These are phyloP conservation scores for Heteromurus nitidus DNA, from an alignment of 2,888 invertebrate genomes.

Conservation along the genomic window DNA sequence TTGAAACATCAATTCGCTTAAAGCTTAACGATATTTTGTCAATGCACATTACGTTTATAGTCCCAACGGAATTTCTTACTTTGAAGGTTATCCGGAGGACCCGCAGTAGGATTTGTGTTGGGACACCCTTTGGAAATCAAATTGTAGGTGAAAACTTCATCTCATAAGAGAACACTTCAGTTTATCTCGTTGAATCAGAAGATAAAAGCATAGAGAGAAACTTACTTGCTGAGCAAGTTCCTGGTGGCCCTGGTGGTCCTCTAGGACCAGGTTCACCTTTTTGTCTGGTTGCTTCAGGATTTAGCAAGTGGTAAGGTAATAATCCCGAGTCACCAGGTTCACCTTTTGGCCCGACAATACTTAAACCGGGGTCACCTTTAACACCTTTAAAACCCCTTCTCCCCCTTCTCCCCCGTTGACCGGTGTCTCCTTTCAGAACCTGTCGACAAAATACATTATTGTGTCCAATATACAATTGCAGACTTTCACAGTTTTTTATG, in stretches of 20 bases:
- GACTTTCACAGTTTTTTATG: not conserved
- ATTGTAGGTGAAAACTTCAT: no score
- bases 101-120: not conserved
- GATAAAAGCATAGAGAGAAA: no score
- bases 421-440: conserved; percentile 38
- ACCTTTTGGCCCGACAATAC: conserved; percentile 45
- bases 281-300: conserved; percentile 4
- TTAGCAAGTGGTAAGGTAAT: conserved; percentile 38
- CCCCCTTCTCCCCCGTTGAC: conserved; percentile 18
- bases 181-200: no score
- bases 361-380: conserved; percentile 31
- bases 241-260: conserved; percentile 36
- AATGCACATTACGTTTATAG: no score
- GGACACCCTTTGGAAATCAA: not conserved
- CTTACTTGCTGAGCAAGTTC: conserved; percentile 14
- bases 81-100: not conserved
- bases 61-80: no score
- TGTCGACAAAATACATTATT: not conserved
- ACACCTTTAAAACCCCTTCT: conserved; percentile 39
- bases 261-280: conserved; percentile 46
- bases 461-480: no score
- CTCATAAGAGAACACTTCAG: no score
- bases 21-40: no score
- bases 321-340: conserved; percentile 48
- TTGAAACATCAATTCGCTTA: no score